A percentile compares a stretch with the other conserved stretches of the same genome.
phyloP scores from a whole-genome alignment of 2,888 invertebrate genomes.

The Nomada lathburiana region DNA sequence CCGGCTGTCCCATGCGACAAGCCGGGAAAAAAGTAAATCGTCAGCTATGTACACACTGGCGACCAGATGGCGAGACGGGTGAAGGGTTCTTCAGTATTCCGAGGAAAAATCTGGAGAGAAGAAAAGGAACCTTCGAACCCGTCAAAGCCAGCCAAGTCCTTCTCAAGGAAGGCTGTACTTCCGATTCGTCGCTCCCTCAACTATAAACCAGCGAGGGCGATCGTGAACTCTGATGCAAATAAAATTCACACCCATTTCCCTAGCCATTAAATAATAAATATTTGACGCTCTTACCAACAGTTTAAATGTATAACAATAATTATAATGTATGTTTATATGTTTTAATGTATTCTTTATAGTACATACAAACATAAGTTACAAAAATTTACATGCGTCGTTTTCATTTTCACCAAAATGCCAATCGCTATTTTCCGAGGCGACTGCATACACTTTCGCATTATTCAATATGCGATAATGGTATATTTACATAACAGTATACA shows the following conservation, averaged over 20 bases:
- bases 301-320: too few relatives aligned
- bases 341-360: too few relatives aligned
- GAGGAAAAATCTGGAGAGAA: constrained; percentile 43
- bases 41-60: constrained; percentile 59
- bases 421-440: too few relatives aligned
- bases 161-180: background rate
- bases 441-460: too few relatives aligned
- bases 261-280: background rate
- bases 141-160: constrained; percentile 5
- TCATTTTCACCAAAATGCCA: too few relatives aligned
- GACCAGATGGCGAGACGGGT: constrained; percentile 38
- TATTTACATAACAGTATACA: too few relatives aligned
- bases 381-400: too few relatives aligned
- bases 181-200: constrained; percentile 1
- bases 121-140: constrained; percentile 33
- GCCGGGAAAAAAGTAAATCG: constrained; percentile 63
- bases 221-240: background rate
- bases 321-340: too few relatives aligned
- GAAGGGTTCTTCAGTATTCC: constrained; percentile 37
- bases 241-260: too few relatives aligned
- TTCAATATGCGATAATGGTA: too few relatives aligned
- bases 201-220: background rate
- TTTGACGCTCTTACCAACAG: too few relatives aligned
- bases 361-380: too few relatives aligned
- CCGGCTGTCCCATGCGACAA: constrained; percentile 11